Percentiles rank a stretch among this genome's conserved stretches.
phyloP scores from a whole-genome alignment of 1,140 invertebrate species.

The Ganaspis sp. region DNA sequence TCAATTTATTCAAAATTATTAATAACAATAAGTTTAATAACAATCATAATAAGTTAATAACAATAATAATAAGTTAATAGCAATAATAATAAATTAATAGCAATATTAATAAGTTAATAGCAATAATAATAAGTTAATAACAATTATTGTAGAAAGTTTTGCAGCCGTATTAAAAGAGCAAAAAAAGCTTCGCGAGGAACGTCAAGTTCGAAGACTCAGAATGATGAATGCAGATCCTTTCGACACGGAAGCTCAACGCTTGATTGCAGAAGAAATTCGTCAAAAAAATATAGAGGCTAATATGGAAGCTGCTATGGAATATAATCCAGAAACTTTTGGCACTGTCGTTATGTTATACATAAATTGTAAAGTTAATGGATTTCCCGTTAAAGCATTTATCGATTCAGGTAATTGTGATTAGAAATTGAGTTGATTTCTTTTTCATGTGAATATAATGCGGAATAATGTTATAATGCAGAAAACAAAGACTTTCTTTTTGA shows the following conservation, averaged over 20 bases:
- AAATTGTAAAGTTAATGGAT: slow-evolving; percentile 96
- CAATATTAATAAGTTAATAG: too few species aligned
- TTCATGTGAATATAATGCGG: too few species aligned
- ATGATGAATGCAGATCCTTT: slow-evolving; percentile 97
- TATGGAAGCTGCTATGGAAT: slow-evolving; percentile 99
- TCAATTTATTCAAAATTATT: too few species aligned
- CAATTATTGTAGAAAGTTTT: slow-evolving; percentile 88
- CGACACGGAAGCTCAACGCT: slow-evolving; percentile 93
- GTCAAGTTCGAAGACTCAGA: slow-evolving; percentile 88
- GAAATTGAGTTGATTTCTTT: too few species aligned
- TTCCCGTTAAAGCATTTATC: slow-evolving; percentile 97
- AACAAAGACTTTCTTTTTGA: too few species aligned
- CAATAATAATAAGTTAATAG: too few species aligned
- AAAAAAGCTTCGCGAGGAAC: slow-evolving; percentile 84
- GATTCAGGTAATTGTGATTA: slow-evolving; percentile 97
- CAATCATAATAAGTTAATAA: too few species aligned
- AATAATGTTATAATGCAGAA: too few species aligned
- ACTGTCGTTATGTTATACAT: slow-evolving; percentile 98
- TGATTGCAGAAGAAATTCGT: slow-evolving; percentile 96
- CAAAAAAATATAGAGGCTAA: slow-evolving; percentile 98
- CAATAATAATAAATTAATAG: too few species aligned
- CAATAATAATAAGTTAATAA: too few species aligned
- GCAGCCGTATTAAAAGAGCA: slow-evolving; percentile 88
- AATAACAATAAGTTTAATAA: neutral
- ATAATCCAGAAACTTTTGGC: slow-evolving; percentile 98